Evolutionary conservation across 1,140 invertebrate genomes (phyloP), one percentile per base, ranked within the genome.

Genomic region (Drosophila pallidifrons): DNA sequence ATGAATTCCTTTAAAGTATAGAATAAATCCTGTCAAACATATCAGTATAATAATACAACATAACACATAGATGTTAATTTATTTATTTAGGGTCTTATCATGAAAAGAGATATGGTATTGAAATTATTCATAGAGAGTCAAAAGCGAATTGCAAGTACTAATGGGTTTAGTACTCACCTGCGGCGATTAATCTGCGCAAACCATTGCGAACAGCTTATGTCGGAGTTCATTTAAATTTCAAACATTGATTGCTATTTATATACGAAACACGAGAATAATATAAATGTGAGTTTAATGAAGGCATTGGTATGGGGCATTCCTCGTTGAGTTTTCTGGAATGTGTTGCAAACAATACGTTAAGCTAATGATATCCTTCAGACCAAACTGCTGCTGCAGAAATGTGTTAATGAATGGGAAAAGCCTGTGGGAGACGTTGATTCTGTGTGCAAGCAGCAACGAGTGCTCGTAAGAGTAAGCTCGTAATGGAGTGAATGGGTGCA

Each of bases 331-430:
- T 5, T 51, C 11, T 30, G 20, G 20, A 28, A 43, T 64, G 13
- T 54, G 61, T 52, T 30, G 38, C 13, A 30, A 45, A 28, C 51
- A 65, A 8, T 32, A 32, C 15, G 49, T 55, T 52, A 65, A 43
- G 49, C 35, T 65, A 7, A 11, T 46, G 46, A 45, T 75, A 61
- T 46, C 47, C 67, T 69, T n/a, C 20, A 16, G 3, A 7, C 15
- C 11, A 28, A 75, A 38, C 15, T 16, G 15, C 46, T 47, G 32
- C 45, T 52, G 63, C 54, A 30, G 45, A 49, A 74, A 77, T 75
- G 74, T 80, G 86, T 87, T 82, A 87, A 87, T 88, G 77, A 82
- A 80, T 71, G 77, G 74, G 61, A 68, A 83, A 63, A 51, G 61
- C 71, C 67, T 61, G 52, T 59, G 73, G 47, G 13, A 60, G 46